These are phyloP conservation scores for Rhynchophorus ferrugineus DNA, from an alignment of 1,140 invertebrate genomes.

Conservation along the genomic window DNA sequence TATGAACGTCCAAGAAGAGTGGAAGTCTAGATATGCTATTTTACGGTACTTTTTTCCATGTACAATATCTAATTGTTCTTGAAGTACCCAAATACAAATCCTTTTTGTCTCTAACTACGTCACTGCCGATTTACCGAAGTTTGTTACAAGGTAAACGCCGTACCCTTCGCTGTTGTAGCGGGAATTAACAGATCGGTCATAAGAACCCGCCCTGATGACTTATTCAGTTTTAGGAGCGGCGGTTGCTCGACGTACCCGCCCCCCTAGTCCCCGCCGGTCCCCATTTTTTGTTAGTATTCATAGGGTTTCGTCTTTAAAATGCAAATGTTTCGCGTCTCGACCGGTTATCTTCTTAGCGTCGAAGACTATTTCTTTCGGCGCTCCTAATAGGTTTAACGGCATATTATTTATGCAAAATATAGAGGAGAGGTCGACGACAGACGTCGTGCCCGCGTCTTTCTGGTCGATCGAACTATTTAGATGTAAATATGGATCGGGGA, in stretches of 20 bases:
- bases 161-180: too few species aligned
- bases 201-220: not conserved
- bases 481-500: conserved; percentile 8
- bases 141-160: too few species aligned
- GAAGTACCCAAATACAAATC: too few species aligned
- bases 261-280: not conserved
- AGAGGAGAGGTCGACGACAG: conserved; percentile 14
- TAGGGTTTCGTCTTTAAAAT: conserved; percentile 24
- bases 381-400: conserved; percentile 22
- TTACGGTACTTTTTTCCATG: too few species aligned
- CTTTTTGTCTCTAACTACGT: too few species aligned
- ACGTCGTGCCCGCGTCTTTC: conserved; percentile 13
- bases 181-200: not conserved
- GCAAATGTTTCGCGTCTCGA: conserved; percentile 17
- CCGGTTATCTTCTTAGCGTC: conserved; percentile 22
- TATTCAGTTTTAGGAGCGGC: not conserved
- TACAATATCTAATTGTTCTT: too few species aligned
- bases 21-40: too few species aligned
- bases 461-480: conserved; percentile 7
- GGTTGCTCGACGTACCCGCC: not conserved
- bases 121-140: too few species aligned
- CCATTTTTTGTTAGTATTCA: conserved; percentile 24
- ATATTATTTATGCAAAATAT: conserved; percentile 24
- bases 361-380: conserved; percentile 20
- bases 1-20: too few species aligned